phyloP scores from a whole-genome alignment of 2,797 vertebrate genomes.

The Myotis vivesi region DNA sequence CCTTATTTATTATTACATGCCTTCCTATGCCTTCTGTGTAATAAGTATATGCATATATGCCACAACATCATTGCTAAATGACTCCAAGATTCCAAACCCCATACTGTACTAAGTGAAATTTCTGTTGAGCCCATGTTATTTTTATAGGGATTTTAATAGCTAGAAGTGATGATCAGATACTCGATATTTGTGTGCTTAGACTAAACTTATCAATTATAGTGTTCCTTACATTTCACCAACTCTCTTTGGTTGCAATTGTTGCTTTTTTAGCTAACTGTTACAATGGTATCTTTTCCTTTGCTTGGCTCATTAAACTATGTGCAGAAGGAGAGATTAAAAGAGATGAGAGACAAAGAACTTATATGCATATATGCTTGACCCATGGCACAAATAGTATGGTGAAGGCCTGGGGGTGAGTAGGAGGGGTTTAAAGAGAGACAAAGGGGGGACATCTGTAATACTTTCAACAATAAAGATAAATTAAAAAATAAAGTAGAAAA shows the following conservation, averaged over 20 bases:
- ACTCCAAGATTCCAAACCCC: neutral
- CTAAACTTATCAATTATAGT: conserved; percentile 19
- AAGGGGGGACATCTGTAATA: too few relatives aligned
- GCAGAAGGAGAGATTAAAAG: conserved; percentile 19
- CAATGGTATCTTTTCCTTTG: conserved; percentile 3
- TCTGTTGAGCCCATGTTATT: conserved; percentile 42
- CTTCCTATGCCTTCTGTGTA: neutral
- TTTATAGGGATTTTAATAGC: conserved; percentile 51
- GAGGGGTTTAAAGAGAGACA: too few relatives aligned
- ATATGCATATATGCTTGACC: too few relatives aligned
- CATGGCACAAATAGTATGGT: too few relatives aligned
- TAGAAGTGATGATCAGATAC: conserved; percentile 31
- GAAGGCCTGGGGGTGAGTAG: too few relatives aligned
- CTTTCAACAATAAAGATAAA: too few relatives aligned
- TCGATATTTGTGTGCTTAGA: conserved; percentile 28
- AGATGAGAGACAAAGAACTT: neutral
- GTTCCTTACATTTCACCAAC: conserved; percentile 1
- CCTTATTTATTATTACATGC: neutral
- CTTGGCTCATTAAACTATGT: neutral
- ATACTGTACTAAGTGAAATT: conserved; percentile 24
- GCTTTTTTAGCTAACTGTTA: conserved; percentile 2
- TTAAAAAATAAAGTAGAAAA: too few relatives aligned
- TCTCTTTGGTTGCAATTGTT: conserved; percentile 6
- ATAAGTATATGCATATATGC: neutral
- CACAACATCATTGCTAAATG: conserved; percentile 19